Conservation (phyloP, 2,113 vertebrate species). For the Leucosticte australis region DNA sequence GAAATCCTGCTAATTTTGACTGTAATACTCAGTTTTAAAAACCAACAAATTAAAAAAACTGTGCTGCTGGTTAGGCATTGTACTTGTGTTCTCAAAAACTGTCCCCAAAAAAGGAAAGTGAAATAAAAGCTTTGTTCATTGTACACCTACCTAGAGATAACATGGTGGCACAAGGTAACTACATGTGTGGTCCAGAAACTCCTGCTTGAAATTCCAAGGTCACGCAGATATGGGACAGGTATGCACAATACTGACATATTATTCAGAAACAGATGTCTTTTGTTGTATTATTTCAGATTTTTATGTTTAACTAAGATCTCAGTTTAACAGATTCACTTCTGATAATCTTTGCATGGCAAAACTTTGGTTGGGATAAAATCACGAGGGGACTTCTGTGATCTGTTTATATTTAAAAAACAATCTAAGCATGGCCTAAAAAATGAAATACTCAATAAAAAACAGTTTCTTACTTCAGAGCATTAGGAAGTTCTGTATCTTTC, state of each 20-base stretch:
- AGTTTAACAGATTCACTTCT: background rate
- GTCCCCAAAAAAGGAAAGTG: background rate
- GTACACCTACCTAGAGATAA: background rate
- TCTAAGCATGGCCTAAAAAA: background rate
- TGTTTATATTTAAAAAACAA: background rate
- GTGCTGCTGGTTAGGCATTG: background rate
- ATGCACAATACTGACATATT: background rate
- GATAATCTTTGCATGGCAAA: background rate
- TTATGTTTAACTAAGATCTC: background rate
- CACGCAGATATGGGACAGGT: background rate
- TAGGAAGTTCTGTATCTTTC: slow-evolving; percentile 81
- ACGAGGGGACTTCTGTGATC: background rate
- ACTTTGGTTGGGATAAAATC: background rate
- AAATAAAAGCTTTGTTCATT: background rate
- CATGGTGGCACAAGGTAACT: background rate
- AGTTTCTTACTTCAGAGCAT: slow-evolving; percentile 81
- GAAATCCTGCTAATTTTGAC: background rate
- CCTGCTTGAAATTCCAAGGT: background rate
- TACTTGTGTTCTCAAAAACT: background rate
- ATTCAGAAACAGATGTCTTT: background rate
- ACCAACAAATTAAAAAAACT: background rate
- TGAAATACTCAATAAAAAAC: background rate
- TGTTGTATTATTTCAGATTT: background rate
- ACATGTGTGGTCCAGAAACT: background rate
- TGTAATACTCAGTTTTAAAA: background rate